phyloP scores from a whole-genome alignment of 2,888 invertebrate genomes.

The Chironomus tentans region DNA sequence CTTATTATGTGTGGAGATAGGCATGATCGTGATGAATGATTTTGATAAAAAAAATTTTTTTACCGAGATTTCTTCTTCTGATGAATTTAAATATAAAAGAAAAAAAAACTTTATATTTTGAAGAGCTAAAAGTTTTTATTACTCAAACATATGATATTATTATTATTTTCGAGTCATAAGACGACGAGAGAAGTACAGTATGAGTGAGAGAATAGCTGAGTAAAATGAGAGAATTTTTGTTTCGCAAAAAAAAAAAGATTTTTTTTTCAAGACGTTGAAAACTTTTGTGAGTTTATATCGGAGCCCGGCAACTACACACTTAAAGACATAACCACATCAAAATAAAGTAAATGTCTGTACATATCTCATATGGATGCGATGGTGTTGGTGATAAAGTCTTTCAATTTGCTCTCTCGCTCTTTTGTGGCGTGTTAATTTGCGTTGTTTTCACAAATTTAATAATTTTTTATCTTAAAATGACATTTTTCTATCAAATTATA shows the following conservation, averaged over 20 bases:
- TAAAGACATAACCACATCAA: no score
- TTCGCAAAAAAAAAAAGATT: background rate
- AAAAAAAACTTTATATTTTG: background rate
- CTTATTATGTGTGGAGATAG: no score
- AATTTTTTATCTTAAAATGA: background rate
- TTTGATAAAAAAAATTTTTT: no score
- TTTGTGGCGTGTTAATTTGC: conserved; percentile 8
- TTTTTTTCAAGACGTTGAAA: background rate
- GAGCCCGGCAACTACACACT: background rate
- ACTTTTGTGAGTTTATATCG: background rate
- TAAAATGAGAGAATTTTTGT: background rate
- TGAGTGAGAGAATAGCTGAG: background rate
- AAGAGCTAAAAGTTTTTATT: background rate
- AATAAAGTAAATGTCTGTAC: background rate
- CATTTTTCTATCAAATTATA: background rate
- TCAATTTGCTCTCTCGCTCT: background rate
- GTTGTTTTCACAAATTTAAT: background rate
- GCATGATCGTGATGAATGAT: no score
- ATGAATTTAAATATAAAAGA: background rate
- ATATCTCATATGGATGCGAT: background rate
- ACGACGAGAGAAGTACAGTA: background rate
- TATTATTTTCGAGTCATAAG: background rate
- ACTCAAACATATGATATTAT: conserved; percentile 22
- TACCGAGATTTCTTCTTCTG: background rate
- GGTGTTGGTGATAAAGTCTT: background rate